Evolutionary conservation across 2,113 vertebrate genomes (phyloP), one percentile per base, ranked within the genome.

Genomic region (human (Homo sapiens)): DNA sequence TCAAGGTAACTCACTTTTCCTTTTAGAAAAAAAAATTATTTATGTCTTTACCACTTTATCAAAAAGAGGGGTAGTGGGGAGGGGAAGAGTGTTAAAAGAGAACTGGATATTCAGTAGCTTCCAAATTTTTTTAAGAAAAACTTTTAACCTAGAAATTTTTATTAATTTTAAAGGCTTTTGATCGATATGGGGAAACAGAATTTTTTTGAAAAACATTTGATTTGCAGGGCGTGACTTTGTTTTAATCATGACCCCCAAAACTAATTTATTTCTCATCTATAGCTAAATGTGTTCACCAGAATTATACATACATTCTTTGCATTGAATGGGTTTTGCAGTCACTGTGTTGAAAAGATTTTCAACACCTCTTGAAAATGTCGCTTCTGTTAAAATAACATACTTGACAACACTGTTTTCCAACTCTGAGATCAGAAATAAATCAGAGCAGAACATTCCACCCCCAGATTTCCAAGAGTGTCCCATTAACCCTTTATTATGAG

Each of bases 1-100:
- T 99, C 2, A 98, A 99, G 99, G 99, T 99, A 98, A 99, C 98
- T 68, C 5, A 5, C 76, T 89, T 73, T 64, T 76, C 80, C 87
- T 40, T 45, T 6, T 23, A 83, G 88, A 13, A 2, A 6, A 25
- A 48, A 70, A n/a, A 23, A 32, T 14, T 22, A 14, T 35, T 17
- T 22, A 12, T 35, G 79, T 76, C 30, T 87, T 93, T 92, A 17
- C 64, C 32, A 30, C 38, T 97, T 97, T 89, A 30, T 91, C 80
- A 64, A 87, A 92, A 89, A 40, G 79, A 9, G n/a, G 27, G 45
- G 52, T 0, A 35, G 13, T 17, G 3, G 5, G 35, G 3, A 8
- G 20, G 2, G 11, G 5, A 18, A 22, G 9, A 6, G 3, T 22
- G 10, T 50, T 75, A 27, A 43, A 25, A 18, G n/a, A 72, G 80